Base-by-base conservation (phyloP, 2,888 invertebrate genomes). In the Bugula neritina region DNA sequence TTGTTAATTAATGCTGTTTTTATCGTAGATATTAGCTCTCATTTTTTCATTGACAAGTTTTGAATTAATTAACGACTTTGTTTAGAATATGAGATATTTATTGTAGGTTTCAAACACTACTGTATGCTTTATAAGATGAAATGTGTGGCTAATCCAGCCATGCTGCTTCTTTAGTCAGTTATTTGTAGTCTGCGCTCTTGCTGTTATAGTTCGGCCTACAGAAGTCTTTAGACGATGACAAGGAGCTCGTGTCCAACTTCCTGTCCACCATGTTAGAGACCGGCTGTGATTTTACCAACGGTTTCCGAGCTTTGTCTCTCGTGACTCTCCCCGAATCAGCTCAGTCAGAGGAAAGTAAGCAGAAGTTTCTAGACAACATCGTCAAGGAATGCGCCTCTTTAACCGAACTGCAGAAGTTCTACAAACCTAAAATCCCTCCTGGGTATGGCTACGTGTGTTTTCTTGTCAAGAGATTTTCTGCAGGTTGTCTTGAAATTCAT, bases 211-310 rank as follows among this genome's bases (percentile, higher is more conserved):
- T 82, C 75, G 82, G 82, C 17, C 73, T 81, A 23, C 31, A 78
- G 63, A 75, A 76, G 71, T 78, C 77, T 71, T 75, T 78, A 31
- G 29, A 2, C 31, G 63, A 34, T 63, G 63, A 63, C 31, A 83
- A 84, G 55, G 77, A 81, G 1, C 76, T 86, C 25, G 77, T 89
- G 0, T 86, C 87, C 72, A 86, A 86, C 57, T 85, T 90, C 5
- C 80, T 89, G 23, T 86, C 87, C 34, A 87, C 88, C 81, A 88
- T 90, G 89, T 87, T 88, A 77, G 87, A 87, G 72, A 88, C 88
- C 0, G 88, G 88, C 27, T 88, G 89, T 10, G 90, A 90, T 79
- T 90, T 89, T 76, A 90, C 89, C 21, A 86, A 85, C 76, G 79
- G 80, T 72, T 86, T 85, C 75, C 77, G 83, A 25, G 77, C 78